Evolutionary conservation across 2,888 invertebrate genomes (phyloP), one percentile per base, ranked within the genome.

Genomic region (Anoplius nigerrimus): DNA sequence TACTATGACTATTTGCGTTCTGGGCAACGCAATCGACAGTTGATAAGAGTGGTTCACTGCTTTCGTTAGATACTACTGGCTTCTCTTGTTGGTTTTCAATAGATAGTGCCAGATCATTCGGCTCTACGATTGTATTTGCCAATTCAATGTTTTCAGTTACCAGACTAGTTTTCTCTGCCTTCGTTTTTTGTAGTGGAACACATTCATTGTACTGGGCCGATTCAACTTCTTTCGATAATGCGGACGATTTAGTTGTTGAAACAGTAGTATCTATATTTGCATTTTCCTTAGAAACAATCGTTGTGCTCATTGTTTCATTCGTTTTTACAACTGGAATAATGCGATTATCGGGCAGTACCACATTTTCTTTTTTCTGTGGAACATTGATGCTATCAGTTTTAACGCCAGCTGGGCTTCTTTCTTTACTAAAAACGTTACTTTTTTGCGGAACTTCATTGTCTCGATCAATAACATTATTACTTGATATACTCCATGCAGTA

Each of bases 131-230:
- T 16, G 24, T 59, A 15, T 24, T 21, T 22, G 16, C 20, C 4
- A 13, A 45, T 20, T 20, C 43, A 42, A 15, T 27, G 21, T 42
- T 57, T 43, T 34, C 34, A 13, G 11, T 34, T 11, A 5, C 34
- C 11, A 34, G 1, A 6, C 8, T 34, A 34, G 5, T 22, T 53
- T 27, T 21, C 45, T 11, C 11, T 71, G 57, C 15, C 67, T 8
- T 54, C 21, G 71, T 51, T 15, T 72, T 74, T n/a, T 84, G 80
- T 18, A 82, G 82, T 1, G 81, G 62, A 0, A 82, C 55, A 2
- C 88, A 82, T 34, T 83, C 85, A 60, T 87, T 87, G 42, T 88
- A 88, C 0, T 83, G 79, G 51, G 83, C 83, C 27, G 87, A 84
- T 18, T 87, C 86, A 16, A 88, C 75, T 60, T 86, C 86, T 34